phyloP scores from a whole-genome alignment of 1,140 invertebrate genomes.

The Daktulosphaira vitifoliae region DNA sequence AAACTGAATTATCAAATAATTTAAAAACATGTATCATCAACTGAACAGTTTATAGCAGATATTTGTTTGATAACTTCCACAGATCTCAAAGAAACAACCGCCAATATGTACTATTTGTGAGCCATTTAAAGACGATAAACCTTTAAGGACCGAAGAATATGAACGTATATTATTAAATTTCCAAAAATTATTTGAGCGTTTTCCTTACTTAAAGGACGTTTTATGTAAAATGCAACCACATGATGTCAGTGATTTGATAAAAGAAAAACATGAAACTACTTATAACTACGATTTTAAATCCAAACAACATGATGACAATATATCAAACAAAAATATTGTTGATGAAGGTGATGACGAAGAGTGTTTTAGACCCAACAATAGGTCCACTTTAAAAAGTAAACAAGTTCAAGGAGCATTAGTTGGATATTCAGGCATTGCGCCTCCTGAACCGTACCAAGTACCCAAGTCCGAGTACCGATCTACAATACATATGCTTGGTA shows the following conservation, averaged over 20 bases:
- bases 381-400: background rate
- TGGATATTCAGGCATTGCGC: background rate
- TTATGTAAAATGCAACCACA: background rate
- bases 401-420: background rate
- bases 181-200: background rate
- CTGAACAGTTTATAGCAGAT: too few species aligned
- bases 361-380: background rate
- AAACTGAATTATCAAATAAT: too few species aligned
- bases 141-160: background rate
- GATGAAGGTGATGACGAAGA: background rate
- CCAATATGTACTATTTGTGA: background rate
- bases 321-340: background rate
- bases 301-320: background rate
- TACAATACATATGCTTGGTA: background rate
- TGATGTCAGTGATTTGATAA: background rate
- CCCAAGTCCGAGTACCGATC: constrained; percentile 6
- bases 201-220: background rate
- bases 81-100: background rate
- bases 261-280: background rate
- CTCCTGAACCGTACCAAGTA: background rate
- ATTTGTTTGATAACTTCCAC: too few species aligned
- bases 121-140: background rate
- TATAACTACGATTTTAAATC: background rate
- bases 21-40: too few species aligned
- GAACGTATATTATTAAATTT: background rate